Evolutionary conservation across 1,140 invertebrate species (phyloP).

Genomic region (Pemphigus obesinymphae): DNA sequence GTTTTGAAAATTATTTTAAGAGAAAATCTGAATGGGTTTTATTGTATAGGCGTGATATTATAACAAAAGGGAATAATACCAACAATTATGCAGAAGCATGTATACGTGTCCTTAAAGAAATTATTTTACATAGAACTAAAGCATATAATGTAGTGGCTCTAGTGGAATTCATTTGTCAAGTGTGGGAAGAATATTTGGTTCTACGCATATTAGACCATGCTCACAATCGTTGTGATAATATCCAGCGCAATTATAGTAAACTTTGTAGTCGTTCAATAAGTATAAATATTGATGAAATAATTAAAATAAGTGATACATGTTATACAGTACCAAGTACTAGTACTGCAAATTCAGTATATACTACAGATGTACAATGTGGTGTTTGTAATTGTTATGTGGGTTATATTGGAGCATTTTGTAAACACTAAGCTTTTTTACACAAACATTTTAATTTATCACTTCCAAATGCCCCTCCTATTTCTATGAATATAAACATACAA

Average conservation of each 20-base stretch:
- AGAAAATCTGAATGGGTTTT: neutral
- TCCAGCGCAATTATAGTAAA: neutral
- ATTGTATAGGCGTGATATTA: neutral
- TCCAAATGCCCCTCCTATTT: neutral
- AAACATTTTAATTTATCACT: neutral
- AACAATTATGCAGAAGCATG: neutral
- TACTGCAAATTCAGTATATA: neutral
- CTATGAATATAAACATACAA: neutral
- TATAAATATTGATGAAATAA: neutral
- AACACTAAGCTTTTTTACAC: neutral
- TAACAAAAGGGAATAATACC: neutral
- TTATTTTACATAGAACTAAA: neutral
- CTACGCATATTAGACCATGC: neutral
- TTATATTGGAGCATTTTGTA: neutral
- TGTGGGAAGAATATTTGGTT: neutral
- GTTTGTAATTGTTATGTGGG: neutral
- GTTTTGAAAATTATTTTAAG: neutral
- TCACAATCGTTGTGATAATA: neutral
- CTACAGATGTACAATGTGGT: neutral
- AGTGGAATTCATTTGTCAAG: neutral
- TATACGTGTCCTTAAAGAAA: neutral
- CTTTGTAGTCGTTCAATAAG: neutral
- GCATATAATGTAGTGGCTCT: neutral
- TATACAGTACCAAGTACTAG: neutral
- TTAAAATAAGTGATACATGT: neutral